phyloP scores from a whole-genome alignment of 2,113 vertebrate genomes.

The Nicator chloris region DNA sequence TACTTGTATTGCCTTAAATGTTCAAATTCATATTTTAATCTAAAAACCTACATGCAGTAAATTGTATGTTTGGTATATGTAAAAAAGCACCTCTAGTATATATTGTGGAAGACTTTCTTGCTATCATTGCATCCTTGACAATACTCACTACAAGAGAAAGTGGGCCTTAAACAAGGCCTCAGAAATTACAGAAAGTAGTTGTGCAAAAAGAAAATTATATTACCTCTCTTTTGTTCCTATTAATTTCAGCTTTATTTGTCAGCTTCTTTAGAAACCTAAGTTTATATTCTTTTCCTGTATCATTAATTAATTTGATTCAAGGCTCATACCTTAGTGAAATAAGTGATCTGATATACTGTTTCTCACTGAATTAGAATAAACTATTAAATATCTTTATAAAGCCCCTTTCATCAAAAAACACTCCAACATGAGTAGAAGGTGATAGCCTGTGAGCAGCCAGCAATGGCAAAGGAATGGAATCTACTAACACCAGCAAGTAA shows the following conservation, averaged over 20 bases:
- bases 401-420: not conserved
- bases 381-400: not conserved
- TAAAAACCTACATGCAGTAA: not conserved
- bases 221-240: not conserved
- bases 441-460: not conserved
- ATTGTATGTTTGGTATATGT: not conserved
- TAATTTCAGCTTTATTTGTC: not conserved
- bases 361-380: not conserved
- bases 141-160: not conserved
- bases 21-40: not conserved
- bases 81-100: not conserved
- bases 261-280: not conserved
- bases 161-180: not conserved
- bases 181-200: not conserved
- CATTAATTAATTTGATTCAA: not conserved
- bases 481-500: not conserved
- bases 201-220: not conserved
- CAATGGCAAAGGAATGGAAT: not conserved
- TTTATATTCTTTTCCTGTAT: not conserved
- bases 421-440: not conserved
- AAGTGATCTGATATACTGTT: not conserved
- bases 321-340: not conserved
- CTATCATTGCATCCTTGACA: not conserved
- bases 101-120: not conserved
- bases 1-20: not conserved